Evolutionary conservation across 1,140 invertebrate genomes (phyloP).

Genomic region (Lasaia peninsularis): DNA sequence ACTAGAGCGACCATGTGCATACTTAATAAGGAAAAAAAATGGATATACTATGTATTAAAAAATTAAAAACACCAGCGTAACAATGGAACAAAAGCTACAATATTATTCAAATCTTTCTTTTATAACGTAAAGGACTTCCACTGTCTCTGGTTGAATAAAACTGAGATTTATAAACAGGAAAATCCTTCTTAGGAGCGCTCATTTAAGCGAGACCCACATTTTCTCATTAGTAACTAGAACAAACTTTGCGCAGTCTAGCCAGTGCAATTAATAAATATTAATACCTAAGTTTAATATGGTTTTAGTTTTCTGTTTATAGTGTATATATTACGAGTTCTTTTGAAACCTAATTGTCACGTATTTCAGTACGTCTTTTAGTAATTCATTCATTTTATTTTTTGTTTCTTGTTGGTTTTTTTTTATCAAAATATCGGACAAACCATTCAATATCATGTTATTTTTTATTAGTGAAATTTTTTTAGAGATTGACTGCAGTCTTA

Average conservation of each 20-base stretch:
- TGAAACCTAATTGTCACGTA: too few species aligned
- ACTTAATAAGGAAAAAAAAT: too few species aligned
- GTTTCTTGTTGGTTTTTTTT: too few species aligned
- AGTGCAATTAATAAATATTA: conserved; percentile 22
- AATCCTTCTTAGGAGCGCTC: conserved; percentile 22
- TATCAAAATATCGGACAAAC: too few species aligned
- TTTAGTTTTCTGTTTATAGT: not conserved
- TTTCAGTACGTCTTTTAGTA: too few species aligned
- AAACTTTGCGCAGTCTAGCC: conserved; percentile 27
- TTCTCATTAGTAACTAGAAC: conserved; percentile 46
- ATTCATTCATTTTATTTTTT: too few species aligned
- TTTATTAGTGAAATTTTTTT: too few species aligned
- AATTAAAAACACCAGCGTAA: not conserved
- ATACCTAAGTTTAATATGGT: not conserved
- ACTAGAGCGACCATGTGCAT: too few species aligned
- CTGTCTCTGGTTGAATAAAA: conserved; percentile 18
- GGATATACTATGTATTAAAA: too few species aligned
- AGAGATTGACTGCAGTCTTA: too few species aligned
- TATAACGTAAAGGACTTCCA: conserved; percentile 12
- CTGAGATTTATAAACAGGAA: conserved; percentile 22
- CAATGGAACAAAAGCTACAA: conserved; percentile 5
- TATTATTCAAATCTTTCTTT: conserved; percentile 7
- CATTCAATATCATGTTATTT: too few species aligned
- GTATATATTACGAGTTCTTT: too few species aligned
- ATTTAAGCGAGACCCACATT: conserved; percentile 33